phyloP scores from a whole-genome alignment of 2,888 invertebrate species.

The Aporophyla lueneburgensis region DNA sequence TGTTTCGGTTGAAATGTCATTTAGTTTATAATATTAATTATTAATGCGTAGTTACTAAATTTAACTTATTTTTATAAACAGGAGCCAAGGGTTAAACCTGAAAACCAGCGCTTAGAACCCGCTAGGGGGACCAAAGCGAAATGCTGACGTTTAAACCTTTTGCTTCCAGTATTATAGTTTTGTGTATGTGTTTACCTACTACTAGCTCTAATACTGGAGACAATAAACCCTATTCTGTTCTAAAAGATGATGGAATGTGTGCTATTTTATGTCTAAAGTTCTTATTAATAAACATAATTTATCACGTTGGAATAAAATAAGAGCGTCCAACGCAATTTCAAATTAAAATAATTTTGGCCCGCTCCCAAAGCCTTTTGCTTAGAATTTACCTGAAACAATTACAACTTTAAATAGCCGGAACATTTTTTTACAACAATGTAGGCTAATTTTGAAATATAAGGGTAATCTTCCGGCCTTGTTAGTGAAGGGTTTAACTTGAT shows the following conservation, averaged over 20 bases:
- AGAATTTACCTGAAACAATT: constrained; percentile 21
- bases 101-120: too few relatives aligned
- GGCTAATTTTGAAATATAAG: constrained; percentile 51
- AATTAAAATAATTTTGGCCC: constrained; percentile 23
- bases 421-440: constrained; percentile 34
- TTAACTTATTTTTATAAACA: too few relatives aligned
- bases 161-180: too few relatives aligned
- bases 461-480: constrained; percentile 45
- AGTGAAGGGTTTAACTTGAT: constrained; percentile 50
- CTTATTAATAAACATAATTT: neutral
- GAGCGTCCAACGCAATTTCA: neutral
- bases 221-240: too few relatives aligned
- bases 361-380: constrained; percentile 9
- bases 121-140: too few relatives aligned
- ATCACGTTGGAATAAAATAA: neutral
- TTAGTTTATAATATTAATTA: too few relatives aligned
- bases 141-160: too few relatives aligned
- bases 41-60: too few relatives aligned
- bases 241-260: neutral
- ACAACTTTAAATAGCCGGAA: constrained; percentile 25
- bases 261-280: constrained; percentile 1
- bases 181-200: too few relatives aligned
- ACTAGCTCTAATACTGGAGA: too few relatives aligned
- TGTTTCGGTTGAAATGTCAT: too few relatives aligned
- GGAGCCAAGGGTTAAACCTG: too few relatives aligned